Conservation (phyloP, 2,113 vertebrate species). For the Sceloporus tristichus region DNA sequence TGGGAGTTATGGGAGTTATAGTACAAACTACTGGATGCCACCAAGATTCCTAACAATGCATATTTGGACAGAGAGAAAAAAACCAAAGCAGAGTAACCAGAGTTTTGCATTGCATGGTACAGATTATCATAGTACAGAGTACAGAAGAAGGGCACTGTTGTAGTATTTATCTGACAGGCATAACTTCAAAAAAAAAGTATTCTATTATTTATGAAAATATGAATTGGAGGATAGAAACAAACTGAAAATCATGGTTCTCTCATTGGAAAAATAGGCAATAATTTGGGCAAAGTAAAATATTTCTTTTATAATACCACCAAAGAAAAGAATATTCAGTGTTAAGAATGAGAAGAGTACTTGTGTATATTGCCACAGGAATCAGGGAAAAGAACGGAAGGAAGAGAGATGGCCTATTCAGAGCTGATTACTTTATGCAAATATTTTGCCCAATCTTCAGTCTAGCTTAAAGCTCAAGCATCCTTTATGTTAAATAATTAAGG, state of each 20-base stretch:
- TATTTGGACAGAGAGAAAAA: neutral
- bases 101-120: neutral
- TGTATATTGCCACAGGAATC: neutral
- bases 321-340: constrained; percentile 18
- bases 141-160: too few relatives aligned
- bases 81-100: neutral
- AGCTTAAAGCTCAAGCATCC: neutral
- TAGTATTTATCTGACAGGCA: neutral
- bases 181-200: neutral
- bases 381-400: neutral
- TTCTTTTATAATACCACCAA: constrained; percentile 9
- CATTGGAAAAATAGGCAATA: neutral
- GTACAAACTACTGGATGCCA: too few relatives aligned
- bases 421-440: neutral
- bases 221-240: neutral
- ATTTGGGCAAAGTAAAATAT: neutral
- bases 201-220: neutral
- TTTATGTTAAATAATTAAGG: constrained; percentile 1
- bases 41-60: neutral
- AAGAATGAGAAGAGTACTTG: neutral
- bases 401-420: neutral
- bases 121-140: neutral
- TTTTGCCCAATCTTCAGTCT: neutral
- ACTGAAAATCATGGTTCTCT: neutral
- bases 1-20: too few relatives aligned